These are phyloP conservation scores for Archaeoteleia sp. DNA, from an alignment of 2,888 invertebrate genomes.

Conservation along the genomic window DNA sequence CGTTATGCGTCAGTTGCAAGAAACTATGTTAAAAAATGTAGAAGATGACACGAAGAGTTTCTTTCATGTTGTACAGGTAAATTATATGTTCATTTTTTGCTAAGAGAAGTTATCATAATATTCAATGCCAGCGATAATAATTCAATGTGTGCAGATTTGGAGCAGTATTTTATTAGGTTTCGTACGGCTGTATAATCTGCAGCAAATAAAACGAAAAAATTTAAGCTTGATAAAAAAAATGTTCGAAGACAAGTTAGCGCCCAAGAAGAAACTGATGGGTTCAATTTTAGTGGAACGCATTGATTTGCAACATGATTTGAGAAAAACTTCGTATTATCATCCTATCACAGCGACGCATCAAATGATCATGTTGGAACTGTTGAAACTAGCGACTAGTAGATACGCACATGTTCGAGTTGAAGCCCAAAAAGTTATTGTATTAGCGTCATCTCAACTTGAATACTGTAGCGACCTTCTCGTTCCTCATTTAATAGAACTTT, in stretches of 20 bases:
- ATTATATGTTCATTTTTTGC: conserved; percentile 3
- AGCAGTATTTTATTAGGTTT: conserved; percentile 78
- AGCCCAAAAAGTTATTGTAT: conserved; percentile 82
- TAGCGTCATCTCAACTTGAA: conserved; percentile 80
- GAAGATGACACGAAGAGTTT: conserved; percentile 89
- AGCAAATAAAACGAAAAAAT: conserved; percentile 81
- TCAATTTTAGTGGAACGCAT: conserved; percentile 60
- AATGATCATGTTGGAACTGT: conserved; percentile 79
- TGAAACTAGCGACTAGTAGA: conserved; percentile 80
- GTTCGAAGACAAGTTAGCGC: conserved; percentile 80
- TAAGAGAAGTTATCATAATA: conserved; percentile 4
- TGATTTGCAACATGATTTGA: conserved; percentile 62
- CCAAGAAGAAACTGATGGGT: conserved; percentile 78
- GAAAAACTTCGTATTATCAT: conserved; percentile 74
- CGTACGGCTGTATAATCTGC: conserved; percentile 76
- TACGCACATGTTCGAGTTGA: conserved; percentile 82
- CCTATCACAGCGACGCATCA: conserved; percentile 80
- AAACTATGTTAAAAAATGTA: conserved; percentile 79
- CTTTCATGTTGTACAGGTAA: conserved; percentile 76
- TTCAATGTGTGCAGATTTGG: conserved; percentile 79
- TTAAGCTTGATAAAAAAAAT: conserved; percentile 80
- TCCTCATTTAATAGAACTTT: conserved; percentile 79
- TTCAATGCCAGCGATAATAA: too few species aligned
- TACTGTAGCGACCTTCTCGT: conserved; percentile 83
- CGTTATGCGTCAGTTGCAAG: conserved; percentile 80